Conservation (phyloP, 35 echinoderm and acorn worm species). For the Apostichopus parvimensis region DNA sequence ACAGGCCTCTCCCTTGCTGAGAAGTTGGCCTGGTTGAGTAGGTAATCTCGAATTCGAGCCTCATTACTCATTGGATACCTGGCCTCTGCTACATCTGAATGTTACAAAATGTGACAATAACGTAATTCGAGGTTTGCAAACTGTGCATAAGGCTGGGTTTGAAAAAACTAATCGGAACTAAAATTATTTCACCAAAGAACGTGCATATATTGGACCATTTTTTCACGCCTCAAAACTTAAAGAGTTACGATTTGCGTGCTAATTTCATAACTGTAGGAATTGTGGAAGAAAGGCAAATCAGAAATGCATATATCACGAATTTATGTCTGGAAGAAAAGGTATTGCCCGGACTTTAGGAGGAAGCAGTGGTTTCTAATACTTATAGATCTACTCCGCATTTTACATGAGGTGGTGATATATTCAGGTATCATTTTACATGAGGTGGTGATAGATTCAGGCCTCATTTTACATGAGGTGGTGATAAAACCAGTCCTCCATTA, state of each 20-base stretch:
- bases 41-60: background rate
- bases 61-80: slow-evolving; percentile 7
- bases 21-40: slow-evolving; percentile 19
- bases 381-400: too few species aligned
- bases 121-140: background rate
- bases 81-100: background rate
- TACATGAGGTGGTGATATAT: too few species aligned
- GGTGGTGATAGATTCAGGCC: too few species aligned
- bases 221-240: background rate
- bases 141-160: background rate
- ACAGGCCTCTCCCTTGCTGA: slow-evolving; percentile 30
- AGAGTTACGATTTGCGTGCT: background rate
- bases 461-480: too few species aligned
- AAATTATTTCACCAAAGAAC: background rate
- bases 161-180: background rate
- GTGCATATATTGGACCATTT: background rate
- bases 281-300: too few species aligned
- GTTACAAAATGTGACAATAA: background rate
- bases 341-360: too few species aligned
- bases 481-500: too few species aligned
- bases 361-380: too few species aligned
- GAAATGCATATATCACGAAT: too few species aligned
- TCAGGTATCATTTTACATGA: too few species aligned
- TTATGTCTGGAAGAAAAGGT: too few species aligned
- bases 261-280: too few species aligned